Conservation (phyloP, 2,888 invertebrate species). For the Ophioninae sp. region DNA sequence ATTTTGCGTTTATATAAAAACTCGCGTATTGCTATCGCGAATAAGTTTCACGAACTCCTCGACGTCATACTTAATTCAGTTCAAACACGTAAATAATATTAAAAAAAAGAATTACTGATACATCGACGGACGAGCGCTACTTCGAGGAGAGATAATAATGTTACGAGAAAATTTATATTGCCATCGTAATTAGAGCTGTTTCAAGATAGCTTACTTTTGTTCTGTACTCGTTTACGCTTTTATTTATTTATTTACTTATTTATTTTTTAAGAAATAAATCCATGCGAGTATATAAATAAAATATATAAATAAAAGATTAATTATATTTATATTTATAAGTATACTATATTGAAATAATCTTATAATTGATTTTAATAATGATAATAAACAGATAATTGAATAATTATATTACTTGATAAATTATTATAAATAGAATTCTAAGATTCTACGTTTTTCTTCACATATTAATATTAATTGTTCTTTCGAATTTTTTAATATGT, state of each 20-base stretch:
- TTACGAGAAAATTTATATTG: neutral
- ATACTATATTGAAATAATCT: too few species aligned
- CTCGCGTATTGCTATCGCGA: neutral
- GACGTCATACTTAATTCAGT: neutral
- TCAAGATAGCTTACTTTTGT: neutral
- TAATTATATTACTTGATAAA: too few species aligned
- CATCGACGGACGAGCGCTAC: neutral
- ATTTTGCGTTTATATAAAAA: neutral
- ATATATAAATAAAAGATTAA: too few species aligned
- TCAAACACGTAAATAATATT: neutral
- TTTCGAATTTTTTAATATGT: neutral
- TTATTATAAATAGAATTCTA: too few species aligned
- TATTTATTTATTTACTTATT: neutral
- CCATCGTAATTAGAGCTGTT: neutral
- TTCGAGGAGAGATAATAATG: neutral
- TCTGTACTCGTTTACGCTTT: neutral
- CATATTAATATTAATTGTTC: too few species aligned
- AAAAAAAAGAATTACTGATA: neutral
- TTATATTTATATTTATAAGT: too few species aligned
- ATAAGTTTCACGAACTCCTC: neutral
- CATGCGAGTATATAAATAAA: too few species aligned
- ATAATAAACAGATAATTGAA: too few species aligned
- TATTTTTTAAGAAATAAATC: too few species aligned
- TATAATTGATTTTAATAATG: too few species aligned
- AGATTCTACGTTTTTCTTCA: too few species aligned